Conservation (phyloP, 1,140 invertebrate genomes). For the Camponotus pennsylvanicus region DNA sequence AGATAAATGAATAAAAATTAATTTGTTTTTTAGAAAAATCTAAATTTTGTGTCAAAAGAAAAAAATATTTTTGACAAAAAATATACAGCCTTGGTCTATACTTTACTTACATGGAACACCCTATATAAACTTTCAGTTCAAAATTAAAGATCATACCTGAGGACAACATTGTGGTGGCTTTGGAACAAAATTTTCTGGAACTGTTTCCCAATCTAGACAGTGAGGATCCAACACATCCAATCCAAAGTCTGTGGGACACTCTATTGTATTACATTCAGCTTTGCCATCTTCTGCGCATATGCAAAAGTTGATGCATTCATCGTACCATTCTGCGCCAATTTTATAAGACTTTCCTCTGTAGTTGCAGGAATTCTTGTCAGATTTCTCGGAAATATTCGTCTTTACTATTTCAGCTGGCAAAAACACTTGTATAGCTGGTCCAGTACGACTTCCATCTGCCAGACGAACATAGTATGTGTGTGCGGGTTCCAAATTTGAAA, state of each 20-base stretch:
- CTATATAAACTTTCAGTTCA: background rate
- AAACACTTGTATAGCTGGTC: conserved; percentile 79
- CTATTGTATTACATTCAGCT: conserved; percentile 91
- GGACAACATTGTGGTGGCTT: conserved; percentile 94
- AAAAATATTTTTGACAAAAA: background rate
- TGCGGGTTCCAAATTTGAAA: conserved; percentile 82
- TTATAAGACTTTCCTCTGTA: conserved; percentile 88
- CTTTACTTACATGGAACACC: no score
- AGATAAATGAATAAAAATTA: no score
- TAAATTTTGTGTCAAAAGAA: background rate
- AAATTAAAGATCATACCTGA: conserved; percentile 74
- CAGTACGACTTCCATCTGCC: conserved; percentile 76
- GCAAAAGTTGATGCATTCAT: conserved; percentile 92
- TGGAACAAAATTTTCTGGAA: conserved; percentile 90
- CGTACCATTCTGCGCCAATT: conserved; percentile 88
- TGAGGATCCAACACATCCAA: conserved; percentile 93
- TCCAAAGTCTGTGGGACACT: conserved; percentile 94
- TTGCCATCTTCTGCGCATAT: conserved; percentile 87
- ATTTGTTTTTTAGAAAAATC: no score
- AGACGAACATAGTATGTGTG: conserved; percentile 83
- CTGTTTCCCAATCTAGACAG: conserved; percentile 94
- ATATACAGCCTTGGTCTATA: no score
- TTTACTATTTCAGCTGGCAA: conserved; percentile 82
- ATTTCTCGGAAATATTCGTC: conserved; percentile 80
- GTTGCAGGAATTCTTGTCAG: conserved; percentile 84